These are phyloP conservation scores for Lepidurus packardi DNA, from an alignment of 1,140 invertebrate genomes.

Conservation along the genomic window DNA sequence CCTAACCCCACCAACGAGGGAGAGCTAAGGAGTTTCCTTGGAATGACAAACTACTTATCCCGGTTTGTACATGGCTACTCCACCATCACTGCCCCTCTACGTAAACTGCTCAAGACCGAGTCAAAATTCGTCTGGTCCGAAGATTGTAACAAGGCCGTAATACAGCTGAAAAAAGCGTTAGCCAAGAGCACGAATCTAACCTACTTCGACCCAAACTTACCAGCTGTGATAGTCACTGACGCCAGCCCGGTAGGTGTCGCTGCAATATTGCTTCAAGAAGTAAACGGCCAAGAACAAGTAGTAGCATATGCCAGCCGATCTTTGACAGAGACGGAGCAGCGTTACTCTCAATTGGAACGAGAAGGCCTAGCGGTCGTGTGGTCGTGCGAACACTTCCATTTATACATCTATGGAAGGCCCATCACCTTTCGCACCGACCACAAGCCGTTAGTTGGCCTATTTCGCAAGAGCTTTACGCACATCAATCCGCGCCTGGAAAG, in stretches of 20 bases:
- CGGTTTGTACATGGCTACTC: constrained; percentile 44
- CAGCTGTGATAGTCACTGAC: constrained; percentile 43
- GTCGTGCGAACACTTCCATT: not conserved
- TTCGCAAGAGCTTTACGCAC: not conserved
- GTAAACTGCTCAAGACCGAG: constrained; percentile 43
- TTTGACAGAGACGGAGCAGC: constrained; percentile 38
- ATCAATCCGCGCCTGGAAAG: constrained; percentile 5
- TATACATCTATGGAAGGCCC: not conserved
- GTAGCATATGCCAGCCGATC: constrained; percentile 42
- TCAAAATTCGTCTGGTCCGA: constrained; percentile 40
- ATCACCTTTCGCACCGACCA: constrained; percentile 1
- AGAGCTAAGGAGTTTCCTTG: constrained; percentile 43
- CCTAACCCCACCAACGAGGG: constrained; percentile 40
- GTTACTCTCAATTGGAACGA: constrained; percentile 38
- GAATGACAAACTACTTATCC: constrained; percentile 45
- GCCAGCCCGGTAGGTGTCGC: constrained; percentile 44
- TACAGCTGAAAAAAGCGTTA: constrained; percentile 38
- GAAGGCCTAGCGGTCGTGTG: constrained; percentile 11
- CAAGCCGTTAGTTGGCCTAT: constrained; percentile 13
- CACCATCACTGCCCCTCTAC: constrained; percentile 43
- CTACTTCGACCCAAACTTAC: constrained; percentile 41
- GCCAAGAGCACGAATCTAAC: constrained; percentile 13
- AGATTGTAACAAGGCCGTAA: constrained; percentile 41
- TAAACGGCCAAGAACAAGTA: constrained; percentile 29
- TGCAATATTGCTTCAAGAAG: constrained; percentile 40